These are phyloP conservation scores for Agrotis clavis DNA, from an alignment of 2,888 invertebrate species.

Conservation along the genomic window DNA sequence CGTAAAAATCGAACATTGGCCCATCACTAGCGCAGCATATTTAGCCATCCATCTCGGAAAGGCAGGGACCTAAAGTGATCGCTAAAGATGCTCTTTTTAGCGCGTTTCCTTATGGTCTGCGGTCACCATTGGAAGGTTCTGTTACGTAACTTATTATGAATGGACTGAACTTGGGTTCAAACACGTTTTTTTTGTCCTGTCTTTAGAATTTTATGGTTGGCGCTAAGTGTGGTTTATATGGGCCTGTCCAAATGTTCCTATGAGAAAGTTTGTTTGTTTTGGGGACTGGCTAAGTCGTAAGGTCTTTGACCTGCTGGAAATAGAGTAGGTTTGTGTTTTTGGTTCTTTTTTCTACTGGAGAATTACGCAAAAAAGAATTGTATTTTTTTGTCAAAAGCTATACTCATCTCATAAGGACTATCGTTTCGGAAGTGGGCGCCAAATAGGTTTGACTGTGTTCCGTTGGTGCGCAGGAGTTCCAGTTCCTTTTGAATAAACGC, in stretches of 20 bases:
- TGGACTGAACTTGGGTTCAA: conserved; percentile 70
- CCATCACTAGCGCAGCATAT: conserved; percentile 73
- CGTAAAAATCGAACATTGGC: conserved; percentile 1
- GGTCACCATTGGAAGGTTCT: conserved; percentile 74
- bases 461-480: too few relatives aligned
- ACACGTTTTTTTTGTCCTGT: conserved; percentile 61
- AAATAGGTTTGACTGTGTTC: too few relatives aligned
- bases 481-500: too few relatives aligned
- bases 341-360: not conserved
- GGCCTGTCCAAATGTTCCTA: conserved; percentile 44
- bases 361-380: not conserved
- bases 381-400: too few relatives aligned
- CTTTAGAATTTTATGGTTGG: conserved; percentile 56
- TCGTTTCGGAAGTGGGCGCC: too few relatives aligned
- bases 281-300: conserved; percentile 4
- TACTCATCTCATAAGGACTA: too few relatives aligned
- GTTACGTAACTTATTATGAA: conserved; percentile 77
- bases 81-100: conserved; percentile 83
- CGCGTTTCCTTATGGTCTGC: conserved; percentile 81
- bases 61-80: conserved; percentile 80
- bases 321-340: not conserved
- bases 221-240: conserved; percentile 58
- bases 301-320: not conserved
- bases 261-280: conserved; percentile 60
- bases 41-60: conserved; percentile 80